A percentile compares a stretch with the other conserved stretches of the same genome.
Evolutionary conservation across 1,140 invertebrate species (phyloP).

Genomic region (Dendrolimus kikuchii): DNA sequence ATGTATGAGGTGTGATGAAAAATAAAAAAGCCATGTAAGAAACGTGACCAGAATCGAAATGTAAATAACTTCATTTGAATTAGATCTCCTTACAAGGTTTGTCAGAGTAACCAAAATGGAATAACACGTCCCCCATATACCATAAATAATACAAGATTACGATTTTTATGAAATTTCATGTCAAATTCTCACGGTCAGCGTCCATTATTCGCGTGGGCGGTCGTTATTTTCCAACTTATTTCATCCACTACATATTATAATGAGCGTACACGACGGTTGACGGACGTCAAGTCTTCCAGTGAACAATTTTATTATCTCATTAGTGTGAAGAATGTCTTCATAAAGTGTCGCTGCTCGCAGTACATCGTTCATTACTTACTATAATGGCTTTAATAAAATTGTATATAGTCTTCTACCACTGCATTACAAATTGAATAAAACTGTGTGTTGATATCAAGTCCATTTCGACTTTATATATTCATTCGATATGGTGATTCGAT

Average conservation of each 20-base stretch:
- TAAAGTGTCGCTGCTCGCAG: slow-evolving; percentile 59
- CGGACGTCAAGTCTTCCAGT: slow-evolving; percentile 46
- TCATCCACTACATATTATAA: slow-evolving; percentile 11
- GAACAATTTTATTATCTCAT: slow-evolving; percentile 63
- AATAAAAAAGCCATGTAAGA: too few species aligned
- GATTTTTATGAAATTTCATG: too few species aligned
- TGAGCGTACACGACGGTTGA: slow-evolving; percentile 2
- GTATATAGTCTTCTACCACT: slow-evolving; percentile 25
- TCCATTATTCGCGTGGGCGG: slow-evolving; percentile 8
- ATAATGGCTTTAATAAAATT: slow-evolving; percentile 61
- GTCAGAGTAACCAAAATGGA: too few species aligned
- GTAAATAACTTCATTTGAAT: too few species aligned
- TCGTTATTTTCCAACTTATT: slow-evolving; percentile 9
- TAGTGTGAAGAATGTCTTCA: slow-evolving; percentile 63
- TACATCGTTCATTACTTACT: slow-evolving; percentile 58
- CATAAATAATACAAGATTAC: too few species aligned
- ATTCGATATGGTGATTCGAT: neutral
- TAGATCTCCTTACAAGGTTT: too few species aligned
- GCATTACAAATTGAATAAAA: neutral
- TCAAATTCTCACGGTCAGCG: slow-evolving; percentile 4
- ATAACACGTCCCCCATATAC: too few species aligned
- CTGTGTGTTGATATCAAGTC: neutral
- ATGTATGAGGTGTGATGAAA: too few species aligned
- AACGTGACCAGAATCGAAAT: too few species aligned
- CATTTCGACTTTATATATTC: neutral